Conservation (phyloP, 2,113 vertebrate genomes). For the Dolichotis patagonum region DNA sequence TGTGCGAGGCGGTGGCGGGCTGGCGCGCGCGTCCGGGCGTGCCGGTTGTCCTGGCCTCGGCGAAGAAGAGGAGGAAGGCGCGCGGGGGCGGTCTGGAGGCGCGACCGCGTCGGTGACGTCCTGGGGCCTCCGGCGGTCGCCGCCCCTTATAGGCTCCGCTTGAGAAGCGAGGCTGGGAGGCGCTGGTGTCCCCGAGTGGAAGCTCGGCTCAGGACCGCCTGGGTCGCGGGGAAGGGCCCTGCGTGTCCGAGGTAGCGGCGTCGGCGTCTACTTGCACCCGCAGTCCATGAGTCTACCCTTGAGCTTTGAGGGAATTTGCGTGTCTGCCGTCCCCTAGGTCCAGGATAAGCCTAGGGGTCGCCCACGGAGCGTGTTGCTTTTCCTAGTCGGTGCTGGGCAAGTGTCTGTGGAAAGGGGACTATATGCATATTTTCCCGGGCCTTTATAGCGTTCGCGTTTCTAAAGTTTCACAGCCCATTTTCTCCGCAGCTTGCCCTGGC, state of each 20-base stretch:
- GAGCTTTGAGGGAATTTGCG: neutral
- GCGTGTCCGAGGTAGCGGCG: accelerated
- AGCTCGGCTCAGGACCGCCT: accelerated
- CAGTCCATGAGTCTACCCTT: neutral
- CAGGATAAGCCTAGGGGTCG: neutral
- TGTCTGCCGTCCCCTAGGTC: neutral
- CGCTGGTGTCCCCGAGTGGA: accelerated
- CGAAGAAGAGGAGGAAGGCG: neutral
- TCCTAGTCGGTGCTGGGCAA: neutral
- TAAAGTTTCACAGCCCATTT: neutral
- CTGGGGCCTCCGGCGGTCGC: neutral
- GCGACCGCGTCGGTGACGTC: constrained; percentile 52
- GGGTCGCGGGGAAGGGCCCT: too few species aligned
- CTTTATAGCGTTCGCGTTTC: neutral
- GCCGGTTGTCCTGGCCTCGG: neutral
- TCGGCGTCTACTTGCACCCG: accelerated
- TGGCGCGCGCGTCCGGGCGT: neutral
- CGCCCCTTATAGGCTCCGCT: neutral
- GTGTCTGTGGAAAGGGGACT: too few species aligned
- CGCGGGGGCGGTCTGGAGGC: constrained; percentile 37
- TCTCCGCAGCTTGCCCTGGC: neutral
- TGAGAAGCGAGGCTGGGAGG: neutral
- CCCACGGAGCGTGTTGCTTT: neutral
- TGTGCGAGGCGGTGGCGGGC: neutral
- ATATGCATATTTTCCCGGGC: accelerated